Percentiles rank a stretch among this genome's conserved stretches.
Evolutionary conservation across 2,113 vertebrate species (phyloP).

Genomic region (Myrmophylax atrothorax): DNA sequence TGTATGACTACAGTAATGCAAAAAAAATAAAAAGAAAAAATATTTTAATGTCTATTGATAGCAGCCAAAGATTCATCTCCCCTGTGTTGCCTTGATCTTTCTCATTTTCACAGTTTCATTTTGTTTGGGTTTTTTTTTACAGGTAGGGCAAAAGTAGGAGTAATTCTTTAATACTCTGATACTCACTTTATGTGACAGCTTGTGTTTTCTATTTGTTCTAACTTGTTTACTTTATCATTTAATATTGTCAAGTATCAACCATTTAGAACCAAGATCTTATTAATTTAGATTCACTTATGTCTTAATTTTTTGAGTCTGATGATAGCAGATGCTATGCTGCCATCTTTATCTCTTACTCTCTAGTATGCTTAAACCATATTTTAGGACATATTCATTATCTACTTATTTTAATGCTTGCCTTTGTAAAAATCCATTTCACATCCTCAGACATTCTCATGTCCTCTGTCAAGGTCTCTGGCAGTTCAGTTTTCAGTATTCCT

Average conservation of each 20-base stretch:
- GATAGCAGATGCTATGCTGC: background rate
- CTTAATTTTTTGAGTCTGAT: background rate
- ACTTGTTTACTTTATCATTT: background rate
- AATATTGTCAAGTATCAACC: background rate
- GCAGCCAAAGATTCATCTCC: background rate
- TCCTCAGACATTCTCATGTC: constrained; percentile 3
- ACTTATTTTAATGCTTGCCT: background rate
- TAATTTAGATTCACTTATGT: background rate
- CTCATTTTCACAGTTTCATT: background rate
- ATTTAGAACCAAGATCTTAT: background rate
- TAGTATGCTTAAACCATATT: background rate
- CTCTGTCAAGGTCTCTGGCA: constrained; percentile 7
- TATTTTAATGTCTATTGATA: background rate
- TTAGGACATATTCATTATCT: constrained; percentile 1
- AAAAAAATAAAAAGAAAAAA: background rate
- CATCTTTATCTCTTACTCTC: background rate
- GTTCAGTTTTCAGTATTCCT: constrained; percentile 10
- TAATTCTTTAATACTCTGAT: background rate
- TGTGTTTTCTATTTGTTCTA: background rate
- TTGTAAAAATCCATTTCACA: background rate
- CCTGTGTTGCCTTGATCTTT: background rate
- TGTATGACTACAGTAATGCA: background rate
- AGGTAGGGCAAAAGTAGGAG: background rate
- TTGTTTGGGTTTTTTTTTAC: background rate
- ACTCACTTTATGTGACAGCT: background rate